phyloP scores from a whole-genome alignment of 2,113 vertebrate species.

The Heterotis niloticus region DNA sequence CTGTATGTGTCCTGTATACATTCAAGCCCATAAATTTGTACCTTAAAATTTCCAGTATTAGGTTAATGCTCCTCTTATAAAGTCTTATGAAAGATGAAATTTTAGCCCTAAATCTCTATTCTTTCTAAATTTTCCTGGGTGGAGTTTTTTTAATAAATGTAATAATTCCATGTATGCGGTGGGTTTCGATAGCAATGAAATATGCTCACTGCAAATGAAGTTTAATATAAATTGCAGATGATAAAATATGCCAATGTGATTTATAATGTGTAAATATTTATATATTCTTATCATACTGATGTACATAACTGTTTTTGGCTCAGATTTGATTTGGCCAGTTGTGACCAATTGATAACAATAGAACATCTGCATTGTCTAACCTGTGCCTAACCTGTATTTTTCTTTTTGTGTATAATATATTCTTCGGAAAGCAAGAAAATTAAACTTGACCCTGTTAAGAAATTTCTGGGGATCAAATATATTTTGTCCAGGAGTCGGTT shows the following conservation, averaged over 20 bases:
- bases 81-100: too few species aligned
- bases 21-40: too few species aligned
- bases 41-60: too few species aligned
- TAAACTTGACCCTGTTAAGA: too few species aligned
- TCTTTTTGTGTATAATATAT: too few species aligned
- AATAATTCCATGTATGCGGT: too few species aligned
- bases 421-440: too few species aligned
- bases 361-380: background rate
- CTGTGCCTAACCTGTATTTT: background rate
- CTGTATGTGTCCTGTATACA: too few species aligned
- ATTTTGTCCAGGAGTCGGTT: background rate
- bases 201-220: background rate
- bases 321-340: conserved; percentile 2
- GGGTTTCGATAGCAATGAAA: background rate
- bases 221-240: background rate
- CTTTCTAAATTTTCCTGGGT: too few species aligned
- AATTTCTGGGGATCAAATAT: background rate
- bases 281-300: conserved; percentile 7
- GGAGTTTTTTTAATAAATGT: too few species aligned
- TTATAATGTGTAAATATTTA: background rate
- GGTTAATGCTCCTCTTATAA: too few species aligned
- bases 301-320: background rate
- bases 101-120: too few species aligned
- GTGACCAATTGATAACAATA: background rate
- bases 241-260: background rate